A percentile compares a stretch with the other conserved stretches of the same genome.
Evolutionary conservation across 2,113 vertebrate genomes (phyloP).

Genomic region (Circaetus cinerascens): DNA sequence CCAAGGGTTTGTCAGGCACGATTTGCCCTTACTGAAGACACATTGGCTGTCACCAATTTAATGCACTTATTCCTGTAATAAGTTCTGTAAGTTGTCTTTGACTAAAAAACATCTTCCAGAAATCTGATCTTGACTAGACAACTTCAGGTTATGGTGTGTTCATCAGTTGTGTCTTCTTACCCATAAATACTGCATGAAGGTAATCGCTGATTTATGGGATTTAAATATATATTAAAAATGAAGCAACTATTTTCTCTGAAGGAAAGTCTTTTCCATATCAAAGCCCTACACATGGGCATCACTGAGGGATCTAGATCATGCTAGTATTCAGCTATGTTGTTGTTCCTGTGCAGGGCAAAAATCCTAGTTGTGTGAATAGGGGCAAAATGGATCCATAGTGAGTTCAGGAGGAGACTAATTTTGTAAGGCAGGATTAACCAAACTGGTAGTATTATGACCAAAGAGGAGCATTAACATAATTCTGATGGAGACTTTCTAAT

Average conservation of each 20-base stretch:
- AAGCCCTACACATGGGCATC: background rate
- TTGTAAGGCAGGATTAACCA: background rate
- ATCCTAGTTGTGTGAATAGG: background rate
- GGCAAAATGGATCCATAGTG: background rate
- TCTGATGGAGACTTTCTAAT: background rate
- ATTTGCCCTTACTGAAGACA: no score
- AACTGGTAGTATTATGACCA: background rate
- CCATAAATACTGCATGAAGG: background rate
- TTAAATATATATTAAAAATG: background rate
- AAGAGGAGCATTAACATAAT: background rate
- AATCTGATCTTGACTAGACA: background rate
- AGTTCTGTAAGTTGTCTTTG: background rate
- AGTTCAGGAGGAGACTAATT: background rate
- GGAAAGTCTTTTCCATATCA: background rate
- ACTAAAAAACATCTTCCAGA: background rate
- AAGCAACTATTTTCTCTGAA: background rate
- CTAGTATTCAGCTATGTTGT: background rate
- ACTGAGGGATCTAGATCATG: background rate
- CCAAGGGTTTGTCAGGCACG: no score
- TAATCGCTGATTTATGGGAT: background rate
- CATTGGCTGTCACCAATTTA: no score
- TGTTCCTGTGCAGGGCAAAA: background rate
- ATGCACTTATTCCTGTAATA: background rate
- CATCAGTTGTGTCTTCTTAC: background rate
- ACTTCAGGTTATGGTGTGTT: background rate